Base-by-base conservation (phyloP, 2,113 vertebrate genomes). In the Natator depressus region DNA sequence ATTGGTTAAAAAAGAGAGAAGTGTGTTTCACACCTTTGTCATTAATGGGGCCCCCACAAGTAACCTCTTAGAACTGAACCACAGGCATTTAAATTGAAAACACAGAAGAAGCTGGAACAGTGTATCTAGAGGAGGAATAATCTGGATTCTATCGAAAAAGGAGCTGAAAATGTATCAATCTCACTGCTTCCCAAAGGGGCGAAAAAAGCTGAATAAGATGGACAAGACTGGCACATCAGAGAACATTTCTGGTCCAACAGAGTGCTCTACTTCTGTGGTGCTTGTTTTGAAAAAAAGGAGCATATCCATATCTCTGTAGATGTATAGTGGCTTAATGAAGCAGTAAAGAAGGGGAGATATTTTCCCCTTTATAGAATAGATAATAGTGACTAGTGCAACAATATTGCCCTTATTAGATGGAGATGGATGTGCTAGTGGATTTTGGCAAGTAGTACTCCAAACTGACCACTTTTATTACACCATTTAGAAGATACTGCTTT, bases 31-130 rank as follows among this genome's bases (percentile, higher is more conserved):
- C n/a, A 38, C 20, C 65, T 72, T 38, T 72, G n/a, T 22, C n/a
- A 38, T 72, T 38, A 72, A 72, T 38, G 5, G 62, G 16, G 20
- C 90, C 89, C 80, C 57, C 4, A 76, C 29, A 38, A 49, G 59
- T 24, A 95, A 65, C 59, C 59, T 89, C 50, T 69, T 93, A 51
- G 54, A 90, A 47, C 76, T 93, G 80, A 87, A 72, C 91, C 59
- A 55, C 42, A 51, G 53, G 59, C 94, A 59, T 35, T 93, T 11
- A 57, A 85, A 72, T 83, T 38, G 85, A 86, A 80, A 57, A 17
- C 29, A 80, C 75, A 83, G 86, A 85, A 92, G n/a, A 72, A 72
- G n/a, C 19, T 72, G 65, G 35, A 38, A 72, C 19, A 38, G 5
- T 1, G 1, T 54, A 82, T 38, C 46, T 80, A 84, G 19, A 88